Conservation (phyloP, 2,797 vertebrate genomes). For the Chiloscyllium punctatum region DNA sequence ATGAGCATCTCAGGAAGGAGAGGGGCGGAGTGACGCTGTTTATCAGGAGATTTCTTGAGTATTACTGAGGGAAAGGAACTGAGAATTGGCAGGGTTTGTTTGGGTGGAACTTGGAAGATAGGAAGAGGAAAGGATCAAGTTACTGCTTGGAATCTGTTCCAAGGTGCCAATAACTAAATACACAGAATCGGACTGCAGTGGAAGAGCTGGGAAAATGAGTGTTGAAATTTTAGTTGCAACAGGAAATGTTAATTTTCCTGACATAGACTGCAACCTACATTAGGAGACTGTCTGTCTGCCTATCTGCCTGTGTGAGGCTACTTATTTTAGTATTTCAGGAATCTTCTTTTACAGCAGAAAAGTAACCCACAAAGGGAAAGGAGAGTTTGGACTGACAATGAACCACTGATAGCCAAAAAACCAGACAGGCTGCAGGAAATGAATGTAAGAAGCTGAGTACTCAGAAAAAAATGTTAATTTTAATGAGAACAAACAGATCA, state of each 20-base stretch:
- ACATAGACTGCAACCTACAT: neutral
- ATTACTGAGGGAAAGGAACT: neutral
- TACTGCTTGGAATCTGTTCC: neutral
- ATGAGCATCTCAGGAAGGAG: neutral
- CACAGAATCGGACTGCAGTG: neutral
- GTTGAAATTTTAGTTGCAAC: neutral
- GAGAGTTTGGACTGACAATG: neutral
- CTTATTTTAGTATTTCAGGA: conserved; percentile 14
- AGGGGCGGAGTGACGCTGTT: neutral
- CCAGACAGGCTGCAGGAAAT: neutral
- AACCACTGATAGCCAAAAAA: neutral
- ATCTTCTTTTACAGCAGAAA: neutral
- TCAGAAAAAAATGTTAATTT: neutral
- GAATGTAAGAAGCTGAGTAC: neutral
- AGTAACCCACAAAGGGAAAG: neutral
- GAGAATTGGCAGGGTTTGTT: neutral
- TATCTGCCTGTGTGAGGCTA: neutral
- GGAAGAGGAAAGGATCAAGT: neutral
- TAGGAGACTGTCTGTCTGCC: neutral
- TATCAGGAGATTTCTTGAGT: neutral
- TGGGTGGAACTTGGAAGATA: neutral
- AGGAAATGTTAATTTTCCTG: conserved; percentile 1
- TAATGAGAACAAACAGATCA: neutral
- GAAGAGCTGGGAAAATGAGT: neutral
- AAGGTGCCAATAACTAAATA: neutral